Base-by-base conservation (phyloP, 2,797 vertebrate genomes). In the Danio choprae region DNA sequence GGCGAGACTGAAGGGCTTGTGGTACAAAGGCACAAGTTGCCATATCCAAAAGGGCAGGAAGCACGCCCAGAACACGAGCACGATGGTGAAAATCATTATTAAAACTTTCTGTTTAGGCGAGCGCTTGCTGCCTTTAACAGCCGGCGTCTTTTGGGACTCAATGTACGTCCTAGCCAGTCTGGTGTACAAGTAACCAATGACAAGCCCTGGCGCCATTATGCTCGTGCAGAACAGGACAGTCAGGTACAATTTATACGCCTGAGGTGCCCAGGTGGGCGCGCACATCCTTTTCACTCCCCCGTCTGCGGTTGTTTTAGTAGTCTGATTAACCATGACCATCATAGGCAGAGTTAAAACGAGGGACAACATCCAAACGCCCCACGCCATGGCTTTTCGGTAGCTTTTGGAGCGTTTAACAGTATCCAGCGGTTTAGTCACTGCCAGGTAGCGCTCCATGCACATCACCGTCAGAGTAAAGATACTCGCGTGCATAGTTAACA, bases 401-500 rank as follows among this genome's bases (percentile, higher is more conserved):
- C 94, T 94, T 64, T 91, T 95, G 4, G 95, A 95, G 80, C 95
- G 91, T 50, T 92, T 88, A 38, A 94, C 91, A 1, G 94, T 93
- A 87, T 95, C 95, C 89, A 97, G 90, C 8, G 96, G 96, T 84
- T 95, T 94, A 75, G 95, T 95, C 77, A 97, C 95, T 13, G 96
- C 96, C 91, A 95, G 87, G 89, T 96, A 97, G 81, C 96, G 95
- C 92, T 97, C 95, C 60, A 92, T 92, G 92, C 96, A 96, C 96
- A 97, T 96, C 13, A 96, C 94, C 0, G 96, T 96, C 10, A 97
- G 94, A 0, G 95, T 97, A 88, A 97, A 97, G 90, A 97, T 96
- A 93, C 96, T 96, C 77, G 96, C 96, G 85, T 97, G 96, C 96
- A 97, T 97, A 90, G 96, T 97, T 80, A 97, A 94, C n/a, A 97